Percentiles rank a stretch among this genome's conserved stretches.
Conservation (phyloP, 2,113 vertebrate genomes). For the Phalacrocorax aristotelis region DNA sequence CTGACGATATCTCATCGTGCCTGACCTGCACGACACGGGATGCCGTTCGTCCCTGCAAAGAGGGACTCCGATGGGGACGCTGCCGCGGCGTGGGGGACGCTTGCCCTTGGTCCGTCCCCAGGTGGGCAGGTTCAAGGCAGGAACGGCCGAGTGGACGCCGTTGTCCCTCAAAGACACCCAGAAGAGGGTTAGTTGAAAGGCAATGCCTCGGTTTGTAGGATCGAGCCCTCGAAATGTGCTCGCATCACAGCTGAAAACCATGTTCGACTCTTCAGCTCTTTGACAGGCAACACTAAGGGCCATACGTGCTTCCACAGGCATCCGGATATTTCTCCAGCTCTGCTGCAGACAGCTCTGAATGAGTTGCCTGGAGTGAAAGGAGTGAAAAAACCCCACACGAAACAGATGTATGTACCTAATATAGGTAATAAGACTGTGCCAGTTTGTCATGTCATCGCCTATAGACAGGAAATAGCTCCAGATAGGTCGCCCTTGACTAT, state of each 20-base stretch:
- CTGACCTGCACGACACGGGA: not conserved
- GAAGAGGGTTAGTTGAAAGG: not conserved
- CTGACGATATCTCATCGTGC: not conserved
- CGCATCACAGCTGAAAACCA: not conserved
- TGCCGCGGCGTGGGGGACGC: not conserved
- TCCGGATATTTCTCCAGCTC: not conserved
- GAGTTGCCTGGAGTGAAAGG: not conserved
- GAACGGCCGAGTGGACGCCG: not conserved
- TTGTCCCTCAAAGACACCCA: not conserved
- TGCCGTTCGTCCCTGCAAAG: not conserved
- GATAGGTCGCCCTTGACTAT: not conserved
- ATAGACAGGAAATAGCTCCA: not conserved
- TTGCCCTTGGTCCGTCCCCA: not conserved
- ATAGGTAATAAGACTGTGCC: not conserved
- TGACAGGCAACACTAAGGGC: not conserved
- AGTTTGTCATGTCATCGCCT: not conserved
- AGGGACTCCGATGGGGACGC: fast-evolving
- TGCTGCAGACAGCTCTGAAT: not conserved
- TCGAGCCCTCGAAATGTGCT: fast-evolving
- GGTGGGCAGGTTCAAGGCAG: too few species aligned
- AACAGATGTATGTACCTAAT: not conserved
- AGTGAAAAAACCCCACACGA: fast-evolving
- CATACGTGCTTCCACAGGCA: not conserved
- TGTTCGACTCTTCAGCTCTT: not conserved
- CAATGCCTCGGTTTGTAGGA: not conserved